These are phyloP conservation scores for Drosophila meridiana DNA, from an alignment of 2,888 invertebrate genomes.

Conservation along the genomic window DNA sequence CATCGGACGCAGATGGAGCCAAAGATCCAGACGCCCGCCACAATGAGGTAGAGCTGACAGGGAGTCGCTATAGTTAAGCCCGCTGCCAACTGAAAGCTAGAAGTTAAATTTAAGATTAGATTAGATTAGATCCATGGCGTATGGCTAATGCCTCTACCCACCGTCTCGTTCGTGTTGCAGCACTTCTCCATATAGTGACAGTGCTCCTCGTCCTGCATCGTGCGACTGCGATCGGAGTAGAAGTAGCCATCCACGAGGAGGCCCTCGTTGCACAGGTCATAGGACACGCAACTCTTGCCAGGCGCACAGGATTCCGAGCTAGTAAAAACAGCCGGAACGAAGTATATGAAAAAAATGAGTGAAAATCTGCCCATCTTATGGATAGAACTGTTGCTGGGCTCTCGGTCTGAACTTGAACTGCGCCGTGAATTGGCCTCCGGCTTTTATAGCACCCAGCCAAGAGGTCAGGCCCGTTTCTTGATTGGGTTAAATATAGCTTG, in stretches of 20 bases:
- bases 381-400: background rate
- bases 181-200: constrained; percentile 70
- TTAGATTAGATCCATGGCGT: background rate
- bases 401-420: constrained; percentile 52
- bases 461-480: constrained; percentile 18
- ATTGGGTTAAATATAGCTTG: constrained; percentile 61
- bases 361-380: constrained; percentile 8
- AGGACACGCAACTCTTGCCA: constrained; percentile 57
- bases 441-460: constrained; percentile 46
- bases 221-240: constrained; percentile 62
- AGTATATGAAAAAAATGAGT: background rate
- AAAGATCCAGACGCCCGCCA: constrained; percentile 55
- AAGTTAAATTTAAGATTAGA: background rate
- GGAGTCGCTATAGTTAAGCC: constrained; percentile 5
- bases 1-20: constrained; percentile 58
- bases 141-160: background rate
- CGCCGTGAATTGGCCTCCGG: background rate
- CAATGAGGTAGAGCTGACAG: constrained; percentile 25
- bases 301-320: constrained; percentile 34
- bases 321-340: background rate
- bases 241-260: constrained; percentile 54
- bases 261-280: constrained; percentile 61
- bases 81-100: constrained; percentile 4
- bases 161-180: constrained; percentile 50
- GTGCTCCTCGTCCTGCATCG: constrained; percentile 40